Evolutionary conservation across 2,888 invertebrate genomes (phyloP).

Genomic region (Eupithecia tripunctaria): DNA sequence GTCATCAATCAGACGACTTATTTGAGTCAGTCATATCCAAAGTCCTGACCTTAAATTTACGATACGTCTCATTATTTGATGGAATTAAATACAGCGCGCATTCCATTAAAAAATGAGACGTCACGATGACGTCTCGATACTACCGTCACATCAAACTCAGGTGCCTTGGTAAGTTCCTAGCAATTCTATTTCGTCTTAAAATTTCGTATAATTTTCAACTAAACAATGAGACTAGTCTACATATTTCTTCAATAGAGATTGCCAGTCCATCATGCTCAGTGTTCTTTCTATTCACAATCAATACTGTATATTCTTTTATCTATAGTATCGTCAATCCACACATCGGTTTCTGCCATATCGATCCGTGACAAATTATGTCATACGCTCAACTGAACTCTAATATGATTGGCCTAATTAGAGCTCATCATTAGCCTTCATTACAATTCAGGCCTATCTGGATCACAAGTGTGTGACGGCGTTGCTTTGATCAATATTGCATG

Average conservation of each 20-base stretch:
- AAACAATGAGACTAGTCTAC: neutral
- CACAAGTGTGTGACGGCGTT: conserved; percentile 1
- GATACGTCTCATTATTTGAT: too few relatives aligned
- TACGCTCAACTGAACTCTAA: conserved; percentile 21
- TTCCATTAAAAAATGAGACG: too few relatives aligned
- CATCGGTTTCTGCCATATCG: conserved; percentile 8
- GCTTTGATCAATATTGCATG: neutral
- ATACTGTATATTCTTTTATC: neutral
- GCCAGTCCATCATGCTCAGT: neutral
- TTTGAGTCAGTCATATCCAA: neutral
- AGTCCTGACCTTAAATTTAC: too few relatives aligned
- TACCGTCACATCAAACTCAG: neutral
- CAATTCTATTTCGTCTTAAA: neutral
- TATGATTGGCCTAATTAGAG: conserved; percentile 28
- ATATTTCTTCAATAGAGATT: neutral
- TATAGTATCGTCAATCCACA: conserved; percentile 5
- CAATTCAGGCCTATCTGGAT: neutral
- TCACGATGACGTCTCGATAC: too few relatives aligned
- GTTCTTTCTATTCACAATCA: neutral
- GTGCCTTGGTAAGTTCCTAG: neutral
- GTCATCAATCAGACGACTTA: conserved; percentile 1
- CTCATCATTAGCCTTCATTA: conserved; percentile 14
- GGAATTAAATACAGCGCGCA: too few relatives aligned
- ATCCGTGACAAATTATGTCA: conserved; percentile 21
- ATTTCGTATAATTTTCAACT: neutral